These are phyloP conservation scores for Mormyrus proboscirostris DNA, from an alignment of 2,797 vertebrate species.

Conservation along the genomic window DNA sequence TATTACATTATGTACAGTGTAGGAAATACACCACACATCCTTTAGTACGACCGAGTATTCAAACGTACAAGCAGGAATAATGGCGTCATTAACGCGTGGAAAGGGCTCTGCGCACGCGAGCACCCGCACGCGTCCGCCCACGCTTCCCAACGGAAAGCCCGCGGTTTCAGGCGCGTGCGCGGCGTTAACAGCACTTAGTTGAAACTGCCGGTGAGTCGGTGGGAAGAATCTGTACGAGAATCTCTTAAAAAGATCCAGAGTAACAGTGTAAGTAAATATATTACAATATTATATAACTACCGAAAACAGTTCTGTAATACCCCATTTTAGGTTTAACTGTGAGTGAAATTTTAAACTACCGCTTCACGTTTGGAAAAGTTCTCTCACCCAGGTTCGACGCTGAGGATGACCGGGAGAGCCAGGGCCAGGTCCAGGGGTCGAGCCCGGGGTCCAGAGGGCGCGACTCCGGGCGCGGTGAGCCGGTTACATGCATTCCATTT, in stretches of 20 bases:
- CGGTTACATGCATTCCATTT: neutral
- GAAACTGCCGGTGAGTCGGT: neutral
- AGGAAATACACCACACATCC: neutral
- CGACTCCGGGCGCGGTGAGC: slow-evolving; percentile 49
- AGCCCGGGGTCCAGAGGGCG: slow-evolving; percentile 60
- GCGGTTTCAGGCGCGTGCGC: neutral
- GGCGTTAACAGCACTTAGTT: neutral
- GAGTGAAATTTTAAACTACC: neutral
- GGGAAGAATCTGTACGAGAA: neutral
- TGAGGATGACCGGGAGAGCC: slow-evolving; percentile 73
- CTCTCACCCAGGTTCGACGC: neutral
- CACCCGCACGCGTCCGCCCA: neutral
- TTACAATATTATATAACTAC: neutral
- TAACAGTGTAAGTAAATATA: neutral
- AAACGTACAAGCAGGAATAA: neutral
- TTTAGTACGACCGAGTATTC: neutral
- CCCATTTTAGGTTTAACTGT: neutral
- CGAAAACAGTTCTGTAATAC: neutral
- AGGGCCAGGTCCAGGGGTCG: slow-evolving; percentile 69
- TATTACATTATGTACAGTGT: neutral
- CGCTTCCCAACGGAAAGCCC: slow-evolving; percentile 1
- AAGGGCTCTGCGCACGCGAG: neutral
- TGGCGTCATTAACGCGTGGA: neutral
- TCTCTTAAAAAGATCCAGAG: neutral
- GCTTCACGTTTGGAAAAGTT: neutral